phyloP scores from a whole-genome alignment of 1,140 invertebrate species.

The Hyphantria cunea region DNA sequence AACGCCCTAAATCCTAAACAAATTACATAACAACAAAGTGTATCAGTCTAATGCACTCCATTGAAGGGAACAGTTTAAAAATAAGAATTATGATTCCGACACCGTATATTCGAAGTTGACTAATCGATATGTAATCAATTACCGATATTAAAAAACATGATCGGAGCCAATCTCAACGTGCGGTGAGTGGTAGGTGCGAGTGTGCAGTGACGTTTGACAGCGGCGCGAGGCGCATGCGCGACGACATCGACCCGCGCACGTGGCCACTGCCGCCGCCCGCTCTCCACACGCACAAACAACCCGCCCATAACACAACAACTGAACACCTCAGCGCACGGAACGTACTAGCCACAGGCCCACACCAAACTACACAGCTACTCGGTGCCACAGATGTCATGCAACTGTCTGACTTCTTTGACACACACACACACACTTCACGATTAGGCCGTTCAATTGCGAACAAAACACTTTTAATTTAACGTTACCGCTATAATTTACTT shows the following conservation, averaged over 20 bases:
- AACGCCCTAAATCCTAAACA: conserved; percentile 20
- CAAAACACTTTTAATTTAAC: conserved; percentile 6
- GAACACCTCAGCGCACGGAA: conserved; percentile 22
- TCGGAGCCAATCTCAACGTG: neutral
- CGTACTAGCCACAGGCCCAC: conserved; percentile 13
- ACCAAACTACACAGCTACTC: conserved; percentile 15
- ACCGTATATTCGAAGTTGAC: conserved; percentile 7
- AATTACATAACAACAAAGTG: conserved; percentile 15
- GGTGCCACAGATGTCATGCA: neutral
- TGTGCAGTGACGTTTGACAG: conserved; percentile 49
- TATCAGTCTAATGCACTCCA: too few relatives aligned
- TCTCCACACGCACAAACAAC: conserved; percentile 59
- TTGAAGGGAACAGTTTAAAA: too few relatives aligned
- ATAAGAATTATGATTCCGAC: neutral
- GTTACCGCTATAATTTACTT: neutral
- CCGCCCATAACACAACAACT: conserved; percentile 37
- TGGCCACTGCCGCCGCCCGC: conserved; percentile 41
- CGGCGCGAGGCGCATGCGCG: conserved; percentile 55
- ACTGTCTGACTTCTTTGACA: conserved; percentile 25
- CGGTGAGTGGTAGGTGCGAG: neutral
- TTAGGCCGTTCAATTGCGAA: neutral
- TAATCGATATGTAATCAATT: conserved; percentile 24
- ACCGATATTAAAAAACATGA: conserved; percentile 24
- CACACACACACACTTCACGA: conserved; percentile 8
- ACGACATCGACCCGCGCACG: conserved; percentile 71